These are phyloP conservation scores for Empis stercorea DNA, from an alignment of 2,888 invertebrate species.

Conservation along the genomic window DNA sequence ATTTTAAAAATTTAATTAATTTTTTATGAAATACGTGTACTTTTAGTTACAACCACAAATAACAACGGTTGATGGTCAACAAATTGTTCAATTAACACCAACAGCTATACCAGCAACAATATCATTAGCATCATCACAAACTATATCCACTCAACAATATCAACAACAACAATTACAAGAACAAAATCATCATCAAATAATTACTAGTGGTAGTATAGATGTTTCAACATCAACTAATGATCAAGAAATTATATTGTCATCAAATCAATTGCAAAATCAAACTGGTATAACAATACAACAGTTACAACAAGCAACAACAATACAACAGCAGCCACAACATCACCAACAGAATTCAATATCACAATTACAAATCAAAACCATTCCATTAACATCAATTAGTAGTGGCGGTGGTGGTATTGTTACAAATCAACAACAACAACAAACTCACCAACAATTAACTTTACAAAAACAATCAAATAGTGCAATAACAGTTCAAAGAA, in stretches of 20 bases:
- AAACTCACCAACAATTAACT: conserved; percentile 9
- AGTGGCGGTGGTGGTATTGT: background rate
- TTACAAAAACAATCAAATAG: conserved; percentile 15
- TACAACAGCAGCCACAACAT: conserved; percentile 10
- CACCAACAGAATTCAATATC: conserved; percentile 12
- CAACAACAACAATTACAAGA: conserved; percentile 11
- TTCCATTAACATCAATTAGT: background rate
- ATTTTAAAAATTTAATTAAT: background rate
- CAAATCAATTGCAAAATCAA: conserved; percentile 19
- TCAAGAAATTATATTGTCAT: conserved; percentile 15
- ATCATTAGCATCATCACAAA: conserved; percentile 23
- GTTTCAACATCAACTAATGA: conserved; percentile 22
- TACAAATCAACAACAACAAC: background rate
- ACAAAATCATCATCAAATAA: conserved; percentile 4
- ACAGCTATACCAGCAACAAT: conserved; percentile 34
- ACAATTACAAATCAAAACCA: background rate
- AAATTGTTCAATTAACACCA: conserved; percentile 33
- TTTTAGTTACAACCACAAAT: conserved; percentile 31
- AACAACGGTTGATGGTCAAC: conserved; percentile 34
- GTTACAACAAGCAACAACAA: conserved; percentile 15
- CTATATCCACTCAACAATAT: conserved; percentile 7
- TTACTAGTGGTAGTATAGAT: conserved; percentile 15
- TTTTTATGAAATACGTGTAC: background rate
- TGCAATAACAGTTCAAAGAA: conserved; percentile 24
- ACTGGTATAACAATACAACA: conserved; percentile 12